These are phyloP conservation scores for Lepisosteus osseus DNA, from an alignment of 2,113 vertebrate species.

Conservation along the genomic window DNA sequence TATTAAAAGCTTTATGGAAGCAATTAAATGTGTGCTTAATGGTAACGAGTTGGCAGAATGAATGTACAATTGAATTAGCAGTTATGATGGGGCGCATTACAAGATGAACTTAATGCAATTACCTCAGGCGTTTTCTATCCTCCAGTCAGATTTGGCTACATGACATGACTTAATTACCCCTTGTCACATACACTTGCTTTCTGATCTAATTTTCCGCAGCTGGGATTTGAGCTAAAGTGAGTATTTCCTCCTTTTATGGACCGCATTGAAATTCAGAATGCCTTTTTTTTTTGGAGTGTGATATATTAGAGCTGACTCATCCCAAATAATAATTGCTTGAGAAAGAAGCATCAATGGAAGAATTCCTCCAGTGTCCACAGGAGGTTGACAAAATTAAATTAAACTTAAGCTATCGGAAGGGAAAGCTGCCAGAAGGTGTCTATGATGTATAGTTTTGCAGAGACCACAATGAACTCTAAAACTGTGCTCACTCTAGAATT, in stretches of 20 bases:
- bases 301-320: conserved; percentile 54
- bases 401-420: background rate
- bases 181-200: conserved; percentile 79
- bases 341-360: conserved; percentile 18
- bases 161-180: conserved; percentile 93
- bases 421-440: no score
- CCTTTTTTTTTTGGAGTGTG: conserved; percentile 18
- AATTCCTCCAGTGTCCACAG: conserved; percentile 13
- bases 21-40: conserved; percentile 97
- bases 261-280: conserved; percentile 21
- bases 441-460: no score
- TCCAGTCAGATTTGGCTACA: conserved; percentile 70
- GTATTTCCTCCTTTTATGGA: conserved; percentile 16
- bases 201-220: conserved; percentile 58
- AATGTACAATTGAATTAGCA: conserved; percentile 93
- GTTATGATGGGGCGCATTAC: conserved; percentile 89
- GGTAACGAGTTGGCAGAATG: conserved; percentile 89
- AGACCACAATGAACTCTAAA: no score
- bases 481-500: no score
- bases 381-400: conserved; percentile 27
- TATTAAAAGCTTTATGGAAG: conserved; percentile 97
- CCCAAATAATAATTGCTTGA: conserved; percentile 34
- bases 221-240: conserved; percentile 31
- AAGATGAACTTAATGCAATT: conserved; percentile 97
- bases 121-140: conserved; percentile 75